phyloP scores from a whole-genome alignment of 2,113 vertebrate species.

The Bubo scandiacus region DNA sequence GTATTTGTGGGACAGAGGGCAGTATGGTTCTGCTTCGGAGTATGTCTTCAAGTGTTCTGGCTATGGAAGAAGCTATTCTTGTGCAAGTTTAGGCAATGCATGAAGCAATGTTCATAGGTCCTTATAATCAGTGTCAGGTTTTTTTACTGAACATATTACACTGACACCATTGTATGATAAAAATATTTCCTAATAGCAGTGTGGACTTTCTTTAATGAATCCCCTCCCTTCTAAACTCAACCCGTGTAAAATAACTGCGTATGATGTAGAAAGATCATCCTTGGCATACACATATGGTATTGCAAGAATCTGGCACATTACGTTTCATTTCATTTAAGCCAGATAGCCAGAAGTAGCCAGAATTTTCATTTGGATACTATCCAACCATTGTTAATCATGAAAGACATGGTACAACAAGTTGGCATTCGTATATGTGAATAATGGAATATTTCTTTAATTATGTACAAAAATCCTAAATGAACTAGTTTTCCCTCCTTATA shows the following conservation, averaged over 20 bases:
- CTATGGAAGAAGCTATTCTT: conserved; percentile 2
- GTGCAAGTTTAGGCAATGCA: not conserved
- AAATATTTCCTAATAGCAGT: not conserved
- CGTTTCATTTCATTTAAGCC: not conserved
- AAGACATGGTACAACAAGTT: conserved; percentile 16
- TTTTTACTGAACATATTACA: not conserved
- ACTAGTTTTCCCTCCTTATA: not conserved
- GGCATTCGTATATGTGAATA: conserved; percentile 20
- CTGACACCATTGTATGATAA: not conserved
- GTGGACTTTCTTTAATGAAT: not conserved
- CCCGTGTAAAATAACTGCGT: not conserved
- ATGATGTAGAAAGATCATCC: not conserved
- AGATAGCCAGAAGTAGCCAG: conserved; percentile 48
- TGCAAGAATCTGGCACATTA: conserved; percentile 17
- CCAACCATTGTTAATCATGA: conserved; percentile 54
- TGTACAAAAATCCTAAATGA: not conserved
- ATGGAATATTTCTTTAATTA: conserved; percentile 36
- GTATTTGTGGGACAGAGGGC: not conserved
- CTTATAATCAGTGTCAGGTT: not conserved
- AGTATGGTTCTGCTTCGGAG: conserved; percentile 8
- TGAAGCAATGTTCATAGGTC: not conserved
- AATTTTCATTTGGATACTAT: conserved; percentile 17
- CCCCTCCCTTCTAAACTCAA: not conserved
- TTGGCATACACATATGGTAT: not conserved
- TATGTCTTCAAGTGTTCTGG: not conserved